These are phyloP conservation scores for Colletes latitarsis DNA, from an alignment of 1,140 invertebrate genomes.

Conservation along the genomic window DNA sequence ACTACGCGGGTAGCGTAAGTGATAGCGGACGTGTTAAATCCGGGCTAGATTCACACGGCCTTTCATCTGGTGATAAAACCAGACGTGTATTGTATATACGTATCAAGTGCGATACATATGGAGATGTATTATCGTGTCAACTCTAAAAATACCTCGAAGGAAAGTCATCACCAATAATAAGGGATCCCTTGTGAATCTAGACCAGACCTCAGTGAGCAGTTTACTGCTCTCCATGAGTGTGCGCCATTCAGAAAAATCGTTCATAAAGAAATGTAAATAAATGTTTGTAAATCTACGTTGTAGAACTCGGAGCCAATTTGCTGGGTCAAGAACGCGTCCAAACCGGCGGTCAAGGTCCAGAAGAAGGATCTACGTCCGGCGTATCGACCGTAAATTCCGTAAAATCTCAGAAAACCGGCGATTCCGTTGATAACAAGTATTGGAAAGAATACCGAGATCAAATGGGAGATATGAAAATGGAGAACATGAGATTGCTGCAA, in stretches of 20 bases:
- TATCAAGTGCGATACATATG: conserved; percentile 45
- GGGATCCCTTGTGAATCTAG: conserved; percentile 37
- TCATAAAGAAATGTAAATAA: background rate
- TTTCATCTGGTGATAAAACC: background rate
- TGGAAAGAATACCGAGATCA: conserved; percentile 82
- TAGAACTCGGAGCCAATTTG: conserved; percentile 91
- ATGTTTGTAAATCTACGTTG: conserved; percentile 64
- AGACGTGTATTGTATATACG: conserved; percentile 20
- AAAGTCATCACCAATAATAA: conserved; percentile 60
- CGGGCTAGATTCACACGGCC: background rate
- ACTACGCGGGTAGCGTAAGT: no score
- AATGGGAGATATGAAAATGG: conserved; percentile 79
- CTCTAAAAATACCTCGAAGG: conserved; percentile 64
- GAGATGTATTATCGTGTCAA: conserved; percentile 61
- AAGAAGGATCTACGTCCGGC: conserved; percentile 84
- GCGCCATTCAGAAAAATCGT: conserved; percentile 3
- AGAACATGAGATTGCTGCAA: conserved; percentile 83
- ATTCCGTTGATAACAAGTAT: conserved; percentile 79
- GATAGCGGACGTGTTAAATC: no score
- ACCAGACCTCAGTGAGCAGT: conserved; percentile 43
- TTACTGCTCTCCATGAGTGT: conserved; percentile 20
- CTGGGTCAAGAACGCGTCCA: conserved; percentile 85
- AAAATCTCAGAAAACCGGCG: conserved; percentile 83
- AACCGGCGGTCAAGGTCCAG: conserved; percentile 80
- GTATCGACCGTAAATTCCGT: conserved; percentile 86